Percentiles rank a stretch among this genome's conserved stretches.
These are phyloP conservation scores for Sebastes trivittatus DNA, from an alignment of 2,797 vertebrate genomes.

Conservation along the genomic window DNA sequence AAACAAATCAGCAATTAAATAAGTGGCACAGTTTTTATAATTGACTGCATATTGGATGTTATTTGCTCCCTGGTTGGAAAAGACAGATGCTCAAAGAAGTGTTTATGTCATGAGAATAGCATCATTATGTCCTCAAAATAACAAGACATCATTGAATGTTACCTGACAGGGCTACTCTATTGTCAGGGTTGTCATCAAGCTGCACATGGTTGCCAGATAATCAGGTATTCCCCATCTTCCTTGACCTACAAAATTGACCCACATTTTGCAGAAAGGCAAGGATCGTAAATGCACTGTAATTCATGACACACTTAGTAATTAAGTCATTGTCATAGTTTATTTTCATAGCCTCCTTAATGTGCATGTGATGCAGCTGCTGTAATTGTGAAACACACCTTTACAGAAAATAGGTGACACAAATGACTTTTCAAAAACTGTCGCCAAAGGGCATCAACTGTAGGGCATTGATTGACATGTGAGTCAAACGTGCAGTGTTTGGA, in stretches of 20 bases:
- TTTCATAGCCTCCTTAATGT: not conserved
- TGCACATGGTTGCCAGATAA: not conserved
- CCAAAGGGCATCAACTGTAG: not conserved
- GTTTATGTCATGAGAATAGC: no score
- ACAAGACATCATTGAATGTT: not conserved
- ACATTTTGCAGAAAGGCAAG: not conserved
- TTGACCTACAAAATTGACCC: not conserved
- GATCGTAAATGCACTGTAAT: not conserved
- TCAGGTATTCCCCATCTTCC: not conserved
- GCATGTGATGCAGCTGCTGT: not conserved
- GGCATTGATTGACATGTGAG: not conserved
- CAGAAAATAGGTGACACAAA: no score
- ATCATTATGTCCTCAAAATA: not conserved
- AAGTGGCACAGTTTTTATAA: not conserved
- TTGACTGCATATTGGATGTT: not conserved
- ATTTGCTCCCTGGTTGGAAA: no score
- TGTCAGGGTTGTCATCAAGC: no score
- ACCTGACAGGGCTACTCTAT: no score
- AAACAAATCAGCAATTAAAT: not conserved
- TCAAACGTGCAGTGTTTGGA: not conserved
- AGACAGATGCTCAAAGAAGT: no score
- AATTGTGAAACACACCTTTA: no score
- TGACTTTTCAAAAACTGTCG: no score
- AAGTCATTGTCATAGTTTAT: not conserved
- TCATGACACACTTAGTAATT: not conserved